A percentile compares a stretch with the other conserved stretches of the same genome.
Evolutionary conservation across 2,888 invertebrate genomes (phyloP).

Genomic region (Pammene fasciana): DNA sequence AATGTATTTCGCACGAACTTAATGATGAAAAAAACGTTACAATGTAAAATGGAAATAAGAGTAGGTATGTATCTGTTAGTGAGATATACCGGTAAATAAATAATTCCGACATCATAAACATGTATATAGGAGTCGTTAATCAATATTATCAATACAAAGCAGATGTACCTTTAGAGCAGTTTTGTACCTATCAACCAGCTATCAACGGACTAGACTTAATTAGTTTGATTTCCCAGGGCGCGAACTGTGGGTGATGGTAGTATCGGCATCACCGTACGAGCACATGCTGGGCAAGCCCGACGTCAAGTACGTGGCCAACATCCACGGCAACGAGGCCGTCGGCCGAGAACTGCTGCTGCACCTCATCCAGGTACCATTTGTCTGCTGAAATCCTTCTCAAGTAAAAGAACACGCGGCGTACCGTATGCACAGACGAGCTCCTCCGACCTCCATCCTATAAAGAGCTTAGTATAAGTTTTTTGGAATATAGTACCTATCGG

Average conservation of each 20-base stretch:
- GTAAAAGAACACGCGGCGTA: too few species aligned
- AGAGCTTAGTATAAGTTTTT: too few species aligned
- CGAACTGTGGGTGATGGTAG: conserved; percentile 97
- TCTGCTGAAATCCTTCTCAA: too few species aligned
- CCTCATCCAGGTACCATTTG: conserved; percentile 87
- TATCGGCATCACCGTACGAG: conserved; percentile 94
- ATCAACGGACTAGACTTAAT: background rate
- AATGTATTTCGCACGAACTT: background rate
- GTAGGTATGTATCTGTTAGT: too few species aligned
- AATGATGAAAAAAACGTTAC: background rate
- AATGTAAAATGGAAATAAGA: background rate
- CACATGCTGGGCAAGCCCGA: conserved; percentile 98
- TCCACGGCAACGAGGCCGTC: conserved; percentile 98
- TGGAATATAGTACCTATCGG: too few species aligned
- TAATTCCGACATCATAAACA: too few species aligned
- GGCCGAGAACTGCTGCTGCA: conserved; percentile 97
- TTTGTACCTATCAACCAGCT: background rate
- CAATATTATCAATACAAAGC: too few species aligned
- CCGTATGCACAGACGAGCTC: too few species aligned
- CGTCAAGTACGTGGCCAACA: conserved; percentile 98
- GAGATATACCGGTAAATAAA: too few species aligned
- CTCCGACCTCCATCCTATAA: too few species aligned
- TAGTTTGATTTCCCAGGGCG: conserved; percentile 84
- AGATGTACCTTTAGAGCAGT: too few species aligned
- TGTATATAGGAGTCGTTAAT: too few species aligned